Conservation (phyloP, 2,113 vertebrate species). For the Copsychus sechellarum region DNA sequence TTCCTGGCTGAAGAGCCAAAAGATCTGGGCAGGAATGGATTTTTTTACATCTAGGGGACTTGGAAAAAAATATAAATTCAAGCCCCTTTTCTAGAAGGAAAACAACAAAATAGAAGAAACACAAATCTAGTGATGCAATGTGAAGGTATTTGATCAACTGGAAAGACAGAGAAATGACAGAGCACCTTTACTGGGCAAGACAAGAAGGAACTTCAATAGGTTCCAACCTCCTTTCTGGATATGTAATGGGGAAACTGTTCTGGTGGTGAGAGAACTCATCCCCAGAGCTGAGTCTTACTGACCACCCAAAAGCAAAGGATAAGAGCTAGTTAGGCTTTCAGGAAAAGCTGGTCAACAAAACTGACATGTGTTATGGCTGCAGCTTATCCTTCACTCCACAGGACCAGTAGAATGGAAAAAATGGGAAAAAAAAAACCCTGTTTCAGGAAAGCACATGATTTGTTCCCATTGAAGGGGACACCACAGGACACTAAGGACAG, state of each 20-base stretch:
- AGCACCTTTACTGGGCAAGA: background rate
- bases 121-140: background rate
- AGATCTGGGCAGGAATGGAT: background rate
- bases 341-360: background rate
- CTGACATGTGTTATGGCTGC: background rate
- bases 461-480: background rate
- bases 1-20: background rate
- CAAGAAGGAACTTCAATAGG: background rate
- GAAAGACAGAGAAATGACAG: background rate
- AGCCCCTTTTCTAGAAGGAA: background rate
- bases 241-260: background rate
- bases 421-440: too few relatives aligned
- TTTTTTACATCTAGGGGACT: background rate
- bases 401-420: background rate
- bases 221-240: background rate
- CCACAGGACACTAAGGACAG: background rate
- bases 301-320: background rate
- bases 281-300: too few relatives aligned
- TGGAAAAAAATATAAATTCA: background rate
- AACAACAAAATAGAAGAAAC: background rate
- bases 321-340: background rate
- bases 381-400: background rate
- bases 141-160: background rate
- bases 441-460: background rate
- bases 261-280: background rate